Conservation (phyloP, 2,113 vertebrate genomes). For the Fulica atra region DNA sequence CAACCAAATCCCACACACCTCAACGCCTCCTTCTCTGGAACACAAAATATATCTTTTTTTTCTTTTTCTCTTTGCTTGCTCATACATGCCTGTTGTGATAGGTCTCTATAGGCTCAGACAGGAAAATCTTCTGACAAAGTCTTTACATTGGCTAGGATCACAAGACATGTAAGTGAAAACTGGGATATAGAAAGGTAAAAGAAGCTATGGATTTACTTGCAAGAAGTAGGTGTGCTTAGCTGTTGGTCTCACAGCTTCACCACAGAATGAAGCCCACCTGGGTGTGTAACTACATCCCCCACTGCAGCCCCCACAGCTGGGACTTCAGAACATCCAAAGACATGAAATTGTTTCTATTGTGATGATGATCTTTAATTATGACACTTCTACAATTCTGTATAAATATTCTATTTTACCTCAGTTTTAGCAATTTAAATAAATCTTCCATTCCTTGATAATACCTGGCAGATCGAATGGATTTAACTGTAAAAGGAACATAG, state of each 20-base stretch:
- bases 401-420: not conserved
- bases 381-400: not conserved
- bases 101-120: not conserved
- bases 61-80: not conserved
- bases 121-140: not conserved
- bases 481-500: slow-evolving; percentile 10
- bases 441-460: slow-evolving; percentile 12
- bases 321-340: not conserved
- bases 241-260: not conserved
- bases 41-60: not conserved
- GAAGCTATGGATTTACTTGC: not conserved
- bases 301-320: not conserved
- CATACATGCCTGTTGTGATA: not conserved
- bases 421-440: not conserved
- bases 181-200: not conserved
- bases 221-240: not conserved
- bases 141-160: not conserved
- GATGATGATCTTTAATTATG: not conserved
- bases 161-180: not conserved
- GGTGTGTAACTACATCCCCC: not conserved
- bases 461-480: slow-evolving; percentile 33
- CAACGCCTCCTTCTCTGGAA: not conserved
- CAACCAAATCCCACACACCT: not conserved
- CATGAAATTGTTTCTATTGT: not conserved
- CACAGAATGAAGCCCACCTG: not conserved